Base-by-base conservation (phyloP, 2,888 invertebrate genomes). In the Glaucopsyche alexis region DNA sequence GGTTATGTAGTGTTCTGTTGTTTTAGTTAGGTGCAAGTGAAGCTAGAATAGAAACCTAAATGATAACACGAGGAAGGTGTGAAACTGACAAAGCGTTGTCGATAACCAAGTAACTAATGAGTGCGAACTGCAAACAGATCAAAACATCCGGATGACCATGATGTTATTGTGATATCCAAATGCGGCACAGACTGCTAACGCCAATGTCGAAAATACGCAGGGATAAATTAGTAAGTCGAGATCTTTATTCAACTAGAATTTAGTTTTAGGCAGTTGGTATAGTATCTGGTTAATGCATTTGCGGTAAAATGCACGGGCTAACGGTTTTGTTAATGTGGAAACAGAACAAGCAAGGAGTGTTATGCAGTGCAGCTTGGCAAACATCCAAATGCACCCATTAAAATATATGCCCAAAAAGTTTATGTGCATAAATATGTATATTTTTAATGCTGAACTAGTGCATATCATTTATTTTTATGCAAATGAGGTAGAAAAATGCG, bases 161-260 rank as follows among this genome's bases (percentile, higher is more conserved):
- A 78, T 80, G 77, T 79, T 50, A 69, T 29, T 75, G 71, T 75
- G 60, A 74, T 74, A 75, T 29, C 74, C 78, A 76, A 74, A 83
- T 84, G 81, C 79, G 79, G 71, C 77, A 75, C 60, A 78, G 74
- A 73, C 76, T 80, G 73, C 79, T 80, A 69, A 80, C 78, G 81
- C 81, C 82, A 74, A 85, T 86, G 85, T 80, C 83, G 75, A 87
- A 84, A 75, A 74, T 81, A 71, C 81, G 87, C 70, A 82, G 86
- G 75, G 87, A 88, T 45, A 87, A 85, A 81, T 80, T 86, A 75
- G 89, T 88, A 79, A 84, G 82, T 80, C 42, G 16, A 8, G 50
- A 60, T 38, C 38, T 69, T 47, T 73, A 7, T 47, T 55, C 29
- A 11, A 50, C 55, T 40, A 42, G 66, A 66, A 42, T 71, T 42